A percentile compares a stretch with the other conserved stretches of the same genome.
Conservation (phyloP, 2,888 invertebrate species). For the Drosophila cyrtoloma region DNA sequence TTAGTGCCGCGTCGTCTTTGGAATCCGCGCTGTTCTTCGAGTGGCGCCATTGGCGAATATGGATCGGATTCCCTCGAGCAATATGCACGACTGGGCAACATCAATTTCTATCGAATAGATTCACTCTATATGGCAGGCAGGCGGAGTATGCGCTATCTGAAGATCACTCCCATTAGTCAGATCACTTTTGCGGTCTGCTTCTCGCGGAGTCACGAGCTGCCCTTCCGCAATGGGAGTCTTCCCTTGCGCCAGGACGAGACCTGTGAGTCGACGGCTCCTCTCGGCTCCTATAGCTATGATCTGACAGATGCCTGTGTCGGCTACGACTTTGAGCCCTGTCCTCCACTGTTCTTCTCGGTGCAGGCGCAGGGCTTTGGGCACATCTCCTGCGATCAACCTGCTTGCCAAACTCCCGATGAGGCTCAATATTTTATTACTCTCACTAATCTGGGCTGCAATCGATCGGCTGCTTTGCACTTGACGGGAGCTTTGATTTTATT, state of each 20-base stretch:
- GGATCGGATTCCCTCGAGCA: conserved; percentile 86
- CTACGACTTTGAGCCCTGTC: conserved; percentile 87
- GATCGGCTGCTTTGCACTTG: conserved; percentile 58
- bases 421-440: conserved; percentile 88
- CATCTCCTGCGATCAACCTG: conserved; percentile 87
- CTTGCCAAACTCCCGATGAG: conserved; percentile 89
- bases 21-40: conserved; percentile 87
- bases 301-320: conserved; percentile 87
- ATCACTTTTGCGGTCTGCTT: conserved; percentile 88
- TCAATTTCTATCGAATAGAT: conserved; percentile 89
- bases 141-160: conserved; percentile 86
- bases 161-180: conserved; percentile 87
- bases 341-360: conserved; percentile 89
- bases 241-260: conserved; percentile 85
- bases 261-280: conserved; percentile 87
- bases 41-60: conserved; percentile 84
- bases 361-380: conserved; percentile 82
- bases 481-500: conserved; percentile 12
- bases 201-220: conserved; percentile 87
- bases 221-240: conserved; percentile 85
- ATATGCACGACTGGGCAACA: conserved; percentile 88
- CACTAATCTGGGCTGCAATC: conserved; percentile 89
- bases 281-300: conserved; percentile 86
- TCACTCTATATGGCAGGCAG: conserved; percentile 89
- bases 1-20: conserved; percentile 87